Conservation (phyloP, 2,797 vertebrate species). For the Gephyroberyx darwinii region DNA sequence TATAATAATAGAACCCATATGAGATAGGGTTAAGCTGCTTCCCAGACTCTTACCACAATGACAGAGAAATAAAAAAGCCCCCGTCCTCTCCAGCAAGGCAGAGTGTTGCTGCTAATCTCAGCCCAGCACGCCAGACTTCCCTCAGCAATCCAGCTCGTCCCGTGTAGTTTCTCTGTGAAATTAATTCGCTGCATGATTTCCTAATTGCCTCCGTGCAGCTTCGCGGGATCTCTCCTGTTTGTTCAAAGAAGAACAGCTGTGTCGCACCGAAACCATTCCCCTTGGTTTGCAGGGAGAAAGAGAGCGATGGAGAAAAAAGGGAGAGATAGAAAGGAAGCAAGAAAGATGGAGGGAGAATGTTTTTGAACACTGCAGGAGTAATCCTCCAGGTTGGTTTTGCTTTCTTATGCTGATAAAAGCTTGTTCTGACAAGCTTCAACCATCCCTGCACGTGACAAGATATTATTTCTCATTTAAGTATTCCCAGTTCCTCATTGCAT, state of each 20-base stretch:
- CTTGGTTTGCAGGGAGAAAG: neutral
- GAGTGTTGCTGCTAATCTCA: too few species aligned
- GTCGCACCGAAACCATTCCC: neutral
- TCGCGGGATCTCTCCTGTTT: neutral
- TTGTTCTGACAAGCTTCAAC: neutral
- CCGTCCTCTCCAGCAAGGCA: too few species aligned
- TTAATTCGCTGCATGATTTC: too few species aligned
- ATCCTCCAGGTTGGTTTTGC: neutral
- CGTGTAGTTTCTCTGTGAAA: too few species aligned
- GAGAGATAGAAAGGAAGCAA: neutral
- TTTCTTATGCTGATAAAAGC: constrained; percentile 22
- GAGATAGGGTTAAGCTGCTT: too few species aligned
- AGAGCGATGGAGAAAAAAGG: neutral
- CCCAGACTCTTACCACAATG: too few species aligned
- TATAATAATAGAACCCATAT: too few species aligned
- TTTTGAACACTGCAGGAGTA: neutral
- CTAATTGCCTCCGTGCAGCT: too few species aligned
- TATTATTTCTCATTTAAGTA: neutral
- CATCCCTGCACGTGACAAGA: constrained; percentile 24
- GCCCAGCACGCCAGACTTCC: too few species aligned
- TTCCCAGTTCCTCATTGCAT: constrained; percentile 27
- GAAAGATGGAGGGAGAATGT: too few species aligned
- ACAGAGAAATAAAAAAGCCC: too few species aligned
- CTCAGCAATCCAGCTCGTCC: too few species aligned
- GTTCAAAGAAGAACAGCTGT: constrained; percentile 1